These are phyloP conservation scores for Oeneis ivallda DNA, from an alignment of 2,888 invertebrate species.

Conservation along the genomic window DNA sequence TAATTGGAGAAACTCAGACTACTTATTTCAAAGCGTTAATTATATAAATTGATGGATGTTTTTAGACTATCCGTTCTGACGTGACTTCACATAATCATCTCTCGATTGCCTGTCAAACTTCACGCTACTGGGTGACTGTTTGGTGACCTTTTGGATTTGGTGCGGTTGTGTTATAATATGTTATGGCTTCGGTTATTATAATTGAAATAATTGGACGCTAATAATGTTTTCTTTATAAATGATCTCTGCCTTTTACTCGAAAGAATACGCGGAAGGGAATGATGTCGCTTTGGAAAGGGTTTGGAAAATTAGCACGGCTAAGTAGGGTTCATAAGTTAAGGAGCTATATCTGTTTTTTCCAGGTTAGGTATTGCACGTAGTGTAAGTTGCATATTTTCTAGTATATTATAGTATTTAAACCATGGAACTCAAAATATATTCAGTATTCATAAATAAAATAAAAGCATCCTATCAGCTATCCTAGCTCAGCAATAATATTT, in stretches of 20 bases:
- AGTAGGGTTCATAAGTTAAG: no score
- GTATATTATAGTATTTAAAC: no score
- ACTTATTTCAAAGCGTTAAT: conserved; percentile 24
- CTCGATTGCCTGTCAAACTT: conserved; percentile 40
- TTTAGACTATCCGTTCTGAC: conserved; percentile 17
- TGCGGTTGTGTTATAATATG: conserved; percentile 18
- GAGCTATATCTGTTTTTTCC: no score
- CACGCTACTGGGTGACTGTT: conserved; percentile 38
- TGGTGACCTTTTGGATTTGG: conserved; percentile 14
- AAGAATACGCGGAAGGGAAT: neutral
- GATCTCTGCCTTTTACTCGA: neutral
- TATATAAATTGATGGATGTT: conserved; percentile 38
- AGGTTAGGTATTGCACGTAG: no score
- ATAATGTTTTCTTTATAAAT: conserved; percentile 16
- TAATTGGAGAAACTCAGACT: conserved; percentile 16
- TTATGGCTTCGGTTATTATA: conserved; percentile 20
- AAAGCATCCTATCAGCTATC: no score
- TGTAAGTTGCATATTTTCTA: no score
- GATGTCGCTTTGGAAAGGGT: neutral
- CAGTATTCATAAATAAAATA: no score
- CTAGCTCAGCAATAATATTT: no score
- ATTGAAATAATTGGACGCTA: conserved; percentile 22
- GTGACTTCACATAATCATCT: conserved; percentile 35
- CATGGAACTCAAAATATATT: no score
- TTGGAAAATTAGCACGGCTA: neutral